Evolutionary conservation across 2,888 invertebrate genomes (phyloP), one percentile per base, ranked within the genome.

Genomic region (Protonemura montana): DNA sequence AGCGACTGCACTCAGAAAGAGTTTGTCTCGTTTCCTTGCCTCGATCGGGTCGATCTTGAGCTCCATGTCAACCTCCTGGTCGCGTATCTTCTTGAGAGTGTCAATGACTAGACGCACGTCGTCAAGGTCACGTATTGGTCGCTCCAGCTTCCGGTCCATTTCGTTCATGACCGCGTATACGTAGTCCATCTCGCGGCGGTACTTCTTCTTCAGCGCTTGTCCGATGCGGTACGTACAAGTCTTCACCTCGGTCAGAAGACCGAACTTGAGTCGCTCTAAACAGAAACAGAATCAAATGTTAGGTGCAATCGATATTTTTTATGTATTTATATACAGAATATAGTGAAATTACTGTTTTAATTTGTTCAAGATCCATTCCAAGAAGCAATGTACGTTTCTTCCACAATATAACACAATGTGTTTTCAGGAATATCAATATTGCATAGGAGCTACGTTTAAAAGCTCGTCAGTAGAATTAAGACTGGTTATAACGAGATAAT

Each of bases 61-160:
- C 90, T 99, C 98, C 96, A 98, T 97, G 89, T 98, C 97, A 26
- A 98, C 98, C 92, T 99, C 98, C 90, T 97, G 97, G 89, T 98
- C 98, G 5, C 98, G 93, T 86, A 98, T 97, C 91, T 98, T 98
- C 90, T 97, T 96, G 87, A 99, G 91, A 0, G 97, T 97, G 88
- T 98, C 97, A 97, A 99, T 98, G 81, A 98, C 95, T 90, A 97
- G 94, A 86, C 98, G 94, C 0, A 98, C 98, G 90, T 99, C 98
- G 90, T 99, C 98, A 88, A 99, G 93, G 91, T 98, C 98, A 85
- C 97, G 94, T 88, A 98, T 97, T 21, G 97, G 97, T 85, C 97
- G 93, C 89, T 97, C 96, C 86, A 99, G 92, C 91, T 97, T 97
- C 82, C 97, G 94, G 90, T 97, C 97, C 94, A 98, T 95, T 91